Conservation (phyloP, 2,113 vertebrate genomes). For the Thermophis baileyi region DNA sequence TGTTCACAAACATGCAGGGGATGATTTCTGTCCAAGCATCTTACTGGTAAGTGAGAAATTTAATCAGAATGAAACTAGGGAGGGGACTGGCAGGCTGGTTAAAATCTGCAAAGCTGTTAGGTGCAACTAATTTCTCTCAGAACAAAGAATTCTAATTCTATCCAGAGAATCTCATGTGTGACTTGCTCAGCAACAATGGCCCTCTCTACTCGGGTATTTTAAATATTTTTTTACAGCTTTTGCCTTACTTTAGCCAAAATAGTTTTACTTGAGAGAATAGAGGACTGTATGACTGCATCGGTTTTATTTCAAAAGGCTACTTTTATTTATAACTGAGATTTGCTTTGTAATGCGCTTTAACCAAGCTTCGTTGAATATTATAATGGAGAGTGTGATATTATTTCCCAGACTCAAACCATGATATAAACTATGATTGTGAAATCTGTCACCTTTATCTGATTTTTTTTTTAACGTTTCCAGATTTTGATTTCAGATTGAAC, state of each 20-base stretch:
- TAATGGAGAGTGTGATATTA: neutral
- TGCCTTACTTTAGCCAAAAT: conserved; percentile 31
- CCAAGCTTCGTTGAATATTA: neutral
- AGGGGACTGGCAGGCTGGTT: neutral
- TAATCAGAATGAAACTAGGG: neutral
- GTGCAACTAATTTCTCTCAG: conserved; percentile 26
- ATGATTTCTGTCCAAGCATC: neutral
- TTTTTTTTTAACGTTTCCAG: neutral
- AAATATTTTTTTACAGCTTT: conserved; percentile 49
- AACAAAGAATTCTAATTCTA: conserved; percentile 30
- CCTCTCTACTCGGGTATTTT: conserved; percentile 51
- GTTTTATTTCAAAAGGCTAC: neutral
- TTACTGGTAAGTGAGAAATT: conserved; percentile 19
- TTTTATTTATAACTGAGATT: neutral
- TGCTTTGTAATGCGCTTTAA: neutral
- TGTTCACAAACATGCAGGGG: neutral
- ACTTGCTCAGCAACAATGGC: conserved; percentile 29
- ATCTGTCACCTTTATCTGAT: neutral
- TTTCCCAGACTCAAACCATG: neutral
- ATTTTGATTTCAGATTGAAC: neutral
- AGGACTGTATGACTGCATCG: neutral
- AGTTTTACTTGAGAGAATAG: conserved; percentile 27
- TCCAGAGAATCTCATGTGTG: conserved; percentile 29
- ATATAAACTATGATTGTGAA: too few species aligned
- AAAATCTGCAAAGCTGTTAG: neutral